phyloP scores from a whole-genome alignment of 1,140 invertebrate genomes.

The Neuroterus valhalla region DNA sequence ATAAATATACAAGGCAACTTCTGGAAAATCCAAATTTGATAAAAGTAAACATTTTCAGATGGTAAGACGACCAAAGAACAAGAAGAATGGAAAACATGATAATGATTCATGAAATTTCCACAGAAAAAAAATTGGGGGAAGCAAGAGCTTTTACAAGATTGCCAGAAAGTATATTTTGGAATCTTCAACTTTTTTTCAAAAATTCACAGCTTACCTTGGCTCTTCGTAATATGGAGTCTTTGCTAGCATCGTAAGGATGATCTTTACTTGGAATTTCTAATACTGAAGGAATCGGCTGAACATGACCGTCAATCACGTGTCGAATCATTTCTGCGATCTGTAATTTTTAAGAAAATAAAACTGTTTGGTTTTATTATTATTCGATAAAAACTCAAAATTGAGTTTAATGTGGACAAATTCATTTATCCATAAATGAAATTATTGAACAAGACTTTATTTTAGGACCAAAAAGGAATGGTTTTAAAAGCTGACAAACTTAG shows the following conservation, averaged over 20 bases:
- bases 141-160: neutral
- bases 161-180: neutral
- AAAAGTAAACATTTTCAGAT: too few species aligned
- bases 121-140: too few species aligned
- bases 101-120: too few species aligned
- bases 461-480: too few species aligned
- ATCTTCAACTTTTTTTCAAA: constrained; percentile 29
- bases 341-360: constrained; percentile 29
- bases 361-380: constrained; percentile 21
- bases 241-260: constrained; percentile 98
- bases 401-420: neutral
- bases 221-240: constrained; percentile 96
- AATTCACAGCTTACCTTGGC: constrained; percentile 83
- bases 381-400: constrained; percentile 12
- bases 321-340: constrained; percentile 97
- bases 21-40: too few species aligned
- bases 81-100: too few species aligned
- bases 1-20: too few species aligned
- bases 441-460: too few species aligned
- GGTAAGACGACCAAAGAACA: too few species aligned
- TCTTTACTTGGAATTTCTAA: constrained; percentile 99
- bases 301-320: constrained; percentile 96
- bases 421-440: too few species aligned
- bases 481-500: too few species aligned
- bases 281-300: constrained; percentile 94